Percentiles rank a stretch among this genome's conserved stretches.
Conservation (phyloP, 92 coral and sea anemone genomes). For the Scolanthus callimorphus region DNA sequence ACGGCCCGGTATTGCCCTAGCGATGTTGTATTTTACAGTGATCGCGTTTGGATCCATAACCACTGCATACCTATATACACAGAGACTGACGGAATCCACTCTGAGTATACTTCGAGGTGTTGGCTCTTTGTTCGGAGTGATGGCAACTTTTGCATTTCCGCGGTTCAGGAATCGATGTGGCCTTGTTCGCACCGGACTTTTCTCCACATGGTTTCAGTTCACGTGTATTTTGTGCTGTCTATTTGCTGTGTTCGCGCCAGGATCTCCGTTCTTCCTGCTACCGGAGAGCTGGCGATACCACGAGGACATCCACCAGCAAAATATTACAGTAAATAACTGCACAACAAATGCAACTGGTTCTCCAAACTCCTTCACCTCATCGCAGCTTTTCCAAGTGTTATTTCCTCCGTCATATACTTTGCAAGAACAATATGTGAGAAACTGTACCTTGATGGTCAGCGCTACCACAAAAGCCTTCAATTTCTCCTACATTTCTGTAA, state of each 20-base stretch:
- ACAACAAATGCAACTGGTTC: background rate
- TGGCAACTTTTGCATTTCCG: constrained; percentile 83
- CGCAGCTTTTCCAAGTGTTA: background rate
- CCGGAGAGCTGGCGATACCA: constrained; percentile 40
- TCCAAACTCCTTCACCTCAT: background rate
- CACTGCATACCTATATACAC: constrained; percentile 91
- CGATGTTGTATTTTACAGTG: constrained; percentile 84
- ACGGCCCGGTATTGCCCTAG: constrained; percentile 85
- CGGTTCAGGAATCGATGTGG: constrained; percentile 60
- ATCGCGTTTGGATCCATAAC: constrained; percentile 82
- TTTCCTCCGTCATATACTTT: too few species aligned
- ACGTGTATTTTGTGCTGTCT: constrained; percentile 74
- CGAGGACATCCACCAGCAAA: background rate
- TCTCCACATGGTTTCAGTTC: constrained; percentile 87
- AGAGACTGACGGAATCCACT: constrained; percentile 57
- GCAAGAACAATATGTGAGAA: background rate
- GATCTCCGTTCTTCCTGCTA: constrained; percentile 82
- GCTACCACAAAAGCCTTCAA: constrained; percentile 4
- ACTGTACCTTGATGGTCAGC: constrained; percentile 7
- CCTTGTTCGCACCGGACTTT: constrained; percentile 78
- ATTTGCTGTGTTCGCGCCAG: constrained; percentile 85
- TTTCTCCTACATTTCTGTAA: constrained; percentile 71
- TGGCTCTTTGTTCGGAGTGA: constrained; percentile 86
- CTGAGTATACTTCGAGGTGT: constrained; percentile 80
- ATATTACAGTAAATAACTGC: background rate